Evolutionary conservation across 2,113 vertebrate species (phyloP).

Genomic region (Candoia aspera): DNA sequence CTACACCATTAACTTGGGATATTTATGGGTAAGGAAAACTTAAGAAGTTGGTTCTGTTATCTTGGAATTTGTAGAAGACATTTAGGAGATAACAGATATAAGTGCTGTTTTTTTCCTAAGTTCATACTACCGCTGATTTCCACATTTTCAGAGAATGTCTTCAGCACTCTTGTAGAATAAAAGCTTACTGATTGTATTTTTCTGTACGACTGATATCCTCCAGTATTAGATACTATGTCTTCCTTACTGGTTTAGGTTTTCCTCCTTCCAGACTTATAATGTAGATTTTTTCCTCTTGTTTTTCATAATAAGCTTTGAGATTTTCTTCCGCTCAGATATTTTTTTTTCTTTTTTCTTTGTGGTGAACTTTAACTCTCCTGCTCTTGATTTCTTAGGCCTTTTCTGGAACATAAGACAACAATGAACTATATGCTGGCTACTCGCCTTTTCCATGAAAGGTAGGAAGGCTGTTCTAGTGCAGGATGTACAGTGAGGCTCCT

Average conservation of each 20-base stretch:
- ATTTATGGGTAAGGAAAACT: constrained; percentile 84
- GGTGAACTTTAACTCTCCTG: constrained; percentile 38
- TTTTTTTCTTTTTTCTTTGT: not conserved
- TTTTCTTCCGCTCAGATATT: constrained; percentile 9
- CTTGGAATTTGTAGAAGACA: not conserved
- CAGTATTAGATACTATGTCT: not conserved
- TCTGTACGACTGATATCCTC: not conserved
- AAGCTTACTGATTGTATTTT: not conserved
- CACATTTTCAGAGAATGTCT: not conserved
- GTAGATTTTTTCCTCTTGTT: constrained; percentile 4
- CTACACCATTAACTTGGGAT: constrained; percentile 90
- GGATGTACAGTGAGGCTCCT: not conserved
- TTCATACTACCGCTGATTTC: no score
- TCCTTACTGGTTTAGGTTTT: not conserved
- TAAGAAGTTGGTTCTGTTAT: not conserved
- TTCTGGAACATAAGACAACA: constrained; percentile 93
- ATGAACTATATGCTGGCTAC: constrained; percentile 95
- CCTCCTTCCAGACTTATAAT: constrained; percentile 10
- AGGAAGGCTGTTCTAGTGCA: constrained; percentile 59
- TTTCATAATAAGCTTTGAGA: constrained; percentile 1
- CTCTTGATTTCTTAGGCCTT: constrained; percentile 72
- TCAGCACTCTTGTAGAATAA: not conserved
- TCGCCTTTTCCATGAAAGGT: constrained; percentile 93
- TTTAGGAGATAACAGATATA: not conserved
- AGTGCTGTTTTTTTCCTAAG: not conserved